phyloP scores from a whole-genome alignment of 1,140 invertebrate species.

The Bombus cullumanus region DNA sequence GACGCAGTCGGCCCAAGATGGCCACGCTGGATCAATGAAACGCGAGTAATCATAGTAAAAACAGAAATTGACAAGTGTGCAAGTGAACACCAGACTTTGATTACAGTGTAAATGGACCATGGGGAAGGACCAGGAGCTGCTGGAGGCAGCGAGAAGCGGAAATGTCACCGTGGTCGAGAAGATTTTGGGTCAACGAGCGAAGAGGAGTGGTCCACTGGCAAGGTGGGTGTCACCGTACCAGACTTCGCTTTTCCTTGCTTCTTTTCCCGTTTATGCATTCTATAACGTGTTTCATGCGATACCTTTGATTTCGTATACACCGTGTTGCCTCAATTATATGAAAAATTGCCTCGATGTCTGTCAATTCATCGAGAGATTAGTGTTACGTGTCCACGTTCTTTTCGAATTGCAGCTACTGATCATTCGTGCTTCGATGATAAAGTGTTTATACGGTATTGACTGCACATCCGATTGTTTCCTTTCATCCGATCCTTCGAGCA shows the following conservation, averaged over 20 bases:
- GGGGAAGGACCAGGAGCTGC: constrained; percentile 97
- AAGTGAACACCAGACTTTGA: constrained; percentile 79
- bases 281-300: background rate
- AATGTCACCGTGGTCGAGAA: constrained; percentile 95
- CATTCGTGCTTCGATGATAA: constrained; percentile 24
- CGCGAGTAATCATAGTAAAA: constrained; percentile 85
- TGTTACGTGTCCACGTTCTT: constrained; percentile 40
- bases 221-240: constrained; percentile 87
- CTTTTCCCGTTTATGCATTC: constrained; percentile 19
- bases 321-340: background rate
- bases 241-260: constrained; percentile 55
- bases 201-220: constrained; percentile 95
- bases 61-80: constrained; percentile 85
- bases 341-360: constrained; percentile 26
- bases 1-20: constrained; percentile 85
- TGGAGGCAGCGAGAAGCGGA: constrained; percentile 96
- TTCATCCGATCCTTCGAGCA: background rate
- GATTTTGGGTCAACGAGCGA: constrained; percentile 93
- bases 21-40: constrained; percentile 90
- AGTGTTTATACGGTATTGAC: constrained; percentile 34
- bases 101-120: constrained; percentile 87
- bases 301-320: too few relatives aligned
- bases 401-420: background rate
- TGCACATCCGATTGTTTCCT: constrained; percentile 6
- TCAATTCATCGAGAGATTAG: constrained; percentile 40